These are phyloP conservation scores for Oryzias dopingdopingensis DNA, from an alignment of 2,797 vertebrate species.

Conservation along the genomic window DNA sequence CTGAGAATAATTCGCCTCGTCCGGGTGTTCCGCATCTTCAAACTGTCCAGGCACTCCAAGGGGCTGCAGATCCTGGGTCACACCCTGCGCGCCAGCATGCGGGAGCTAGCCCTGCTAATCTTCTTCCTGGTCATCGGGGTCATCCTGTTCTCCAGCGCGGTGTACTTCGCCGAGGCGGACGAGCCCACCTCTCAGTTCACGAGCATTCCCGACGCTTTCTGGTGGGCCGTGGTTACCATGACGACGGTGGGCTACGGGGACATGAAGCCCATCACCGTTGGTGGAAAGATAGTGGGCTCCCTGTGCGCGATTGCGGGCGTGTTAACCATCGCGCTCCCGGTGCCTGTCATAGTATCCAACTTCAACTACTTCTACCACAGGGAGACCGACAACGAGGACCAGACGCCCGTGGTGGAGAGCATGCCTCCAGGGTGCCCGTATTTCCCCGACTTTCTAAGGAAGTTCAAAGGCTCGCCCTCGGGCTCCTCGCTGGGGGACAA, in stretches of 20 bases:
- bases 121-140: conserved; percentile 99
- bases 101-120: conserved; percentile 95
- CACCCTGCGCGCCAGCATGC: conserved; percentile 95
- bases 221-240: conserved; percentile 99
- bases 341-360: conserved; percentile 99
- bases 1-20: conserved; percentile 97
- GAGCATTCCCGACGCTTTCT: conserved; percentile 98
- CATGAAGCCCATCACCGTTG: conserved; percentile 99
- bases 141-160: conserved; percentile 98
- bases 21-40: conserved; percentile 97
- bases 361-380: conserved; percentile 99
- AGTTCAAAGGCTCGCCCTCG: conserved; percentile 88
- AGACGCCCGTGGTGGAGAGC: conserved; percentile 85
- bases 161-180: conserved; percentile 97
- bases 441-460: conserved; percentile 91
- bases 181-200: conserved; percentile 96
- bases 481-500: conserved; percentile 93
- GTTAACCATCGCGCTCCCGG: conserved; percentile 96
- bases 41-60: conserved; percentile 96
- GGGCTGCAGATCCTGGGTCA: conserved; percentile 98
- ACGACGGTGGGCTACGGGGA: conserved; percentile 99
- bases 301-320: conserved; percentile 98
- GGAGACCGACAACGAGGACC: conserved; percentile 96
- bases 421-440: conserved; percentile 82
- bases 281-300: conserved; percentile 98